Conservation (phyloP, 2,888 invertebrate genomes). For the Lycaena phlaeas region DNA sequence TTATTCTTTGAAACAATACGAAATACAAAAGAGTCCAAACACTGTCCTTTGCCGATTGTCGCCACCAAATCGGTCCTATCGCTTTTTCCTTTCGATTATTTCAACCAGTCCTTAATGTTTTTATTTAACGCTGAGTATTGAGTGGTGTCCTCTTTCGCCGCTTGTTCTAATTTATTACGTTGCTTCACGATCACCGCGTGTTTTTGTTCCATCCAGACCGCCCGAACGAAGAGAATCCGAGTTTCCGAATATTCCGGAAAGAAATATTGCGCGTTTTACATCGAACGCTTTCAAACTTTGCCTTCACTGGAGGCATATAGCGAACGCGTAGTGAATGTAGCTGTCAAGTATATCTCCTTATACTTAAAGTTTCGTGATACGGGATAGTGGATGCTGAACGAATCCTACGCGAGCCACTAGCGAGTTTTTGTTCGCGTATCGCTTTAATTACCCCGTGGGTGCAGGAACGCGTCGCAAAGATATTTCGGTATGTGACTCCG, state of each 20-base stretch:
- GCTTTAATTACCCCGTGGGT: conserved; percentile 58
- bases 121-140: conserved; percentile 68
- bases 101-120: conserved; percentile 66
- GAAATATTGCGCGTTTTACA: neutral
- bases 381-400: conserved; percentile 5
- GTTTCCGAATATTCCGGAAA: neutral
- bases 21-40: conserved; percentile 16
- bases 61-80: conserved; percentile 61
- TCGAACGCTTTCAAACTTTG: neutral
- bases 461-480: conserved; percentile 26
- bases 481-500: conserved; percentile 26
- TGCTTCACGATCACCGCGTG: conserved; percentile 41
- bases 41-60: conserved; percentile 19
- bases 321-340: neutral
- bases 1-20: conserved; percentile 17
- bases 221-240: conserved; percentile 16
- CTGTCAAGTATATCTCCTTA: neutral
- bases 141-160: conserved; percentile 64
- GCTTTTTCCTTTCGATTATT: conserved; percentile 64
- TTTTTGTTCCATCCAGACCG: conserved; percentile 44
- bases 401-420: conserved; percentile 28
- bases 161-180: conserved; percentile 64
- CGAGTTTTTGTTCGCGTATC: conserved; percentile 52
- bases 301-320: too few relatives aligned
- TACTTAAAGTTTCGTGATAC: neutral